A percentile compares a stretch with the other conserved stretches of the same genome.
phyloP scores from a whole-genome alignment of 1,140 invertebrate species.

The Micrasema longulum region DNA sequence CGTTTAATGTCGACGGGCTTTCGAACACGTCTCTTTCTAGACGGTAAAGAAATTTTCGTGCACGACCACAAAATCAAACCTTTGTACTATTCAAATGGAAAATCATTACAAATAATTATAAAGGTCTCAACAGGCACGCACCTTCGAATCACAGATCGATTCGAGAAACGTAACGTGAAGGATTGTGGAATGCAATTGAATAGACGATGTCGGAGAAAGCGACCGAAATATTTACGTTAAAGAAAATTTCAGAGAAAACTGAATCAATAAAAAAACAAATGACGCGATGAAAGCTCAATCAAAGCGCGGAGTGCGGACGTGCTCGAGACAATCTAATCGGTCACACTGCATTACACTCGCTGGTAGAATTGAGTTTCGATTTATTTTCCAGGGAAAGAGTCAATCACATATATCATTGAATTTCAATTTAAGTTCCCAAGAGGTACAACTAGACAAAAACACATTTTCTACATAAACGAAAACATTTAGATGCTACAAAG shows the following conservation, averaged over 20 bases:
- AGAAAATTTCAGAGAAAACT: conserved; percentile 27
- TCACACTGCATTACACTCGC: conserved; percentile 6
- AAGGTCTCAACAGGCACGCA: conserved; percentile 10
- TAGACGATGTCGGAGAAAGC: conserved; percentile 18
- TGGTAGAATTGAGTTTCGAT: no score
- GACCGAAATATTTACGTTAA: conserved; percentile 23
- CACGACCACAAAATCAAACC: conserved; percentile 22
- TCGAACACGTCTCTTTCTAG: no score
- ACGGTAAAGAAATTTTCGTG: conserved; percentile 2
- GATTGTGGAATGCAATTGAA: conserved; percentile 32
- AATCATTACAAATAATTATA: conserved; percentile 8
- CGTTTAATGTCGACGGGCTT: no score
- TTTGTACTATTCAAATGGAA: conserved; percentile 6
- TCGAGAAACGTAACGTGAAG: conserved; percentile 18
- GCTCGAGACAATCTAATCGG: conserved; percentile 6
- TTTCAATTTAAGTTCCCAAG: no score
- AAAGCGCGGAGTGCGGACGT: conserved; percentile 12
- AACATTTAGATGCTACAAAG: no score
- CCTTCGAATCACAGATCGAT: conserved; percentile 13
- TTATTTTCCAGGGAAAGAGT: no score
- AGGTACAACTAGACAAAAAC: no score
- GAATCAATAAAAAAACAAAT: conserved; percentile 27
- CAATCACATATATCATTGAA: no score
- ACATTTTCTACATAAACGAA: no score
- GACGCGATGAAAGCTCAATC: conserved; percentile 26